These are phyloP conservation scores for Pterobdella sp. DNA, from an alignment of 2,888 invertebrate genomes.

Conservation along the genomic window DNA sequence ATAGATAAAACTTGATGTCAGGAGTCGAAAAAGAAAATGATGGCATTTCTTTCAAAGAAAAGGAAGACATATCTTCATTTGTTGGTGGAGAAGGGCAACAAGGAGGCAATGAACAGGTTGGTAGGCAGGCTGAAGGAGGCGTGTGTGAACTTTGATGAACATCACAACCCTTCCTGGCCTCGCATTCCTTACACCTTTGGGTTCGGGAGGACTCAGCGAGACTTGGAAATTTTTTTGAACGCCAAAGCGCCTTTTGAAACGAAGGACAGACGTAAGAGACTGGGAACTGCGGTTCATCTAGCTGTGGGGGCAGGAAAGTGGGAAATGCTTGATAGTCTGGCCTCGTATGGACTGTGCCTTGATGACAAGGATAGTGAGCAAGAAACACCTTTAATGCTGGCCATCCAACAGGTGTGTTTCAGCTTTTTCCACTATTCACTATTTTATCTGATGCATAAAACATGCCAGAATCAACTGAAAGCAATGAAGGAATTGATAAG, in stretches of 20 bases:
- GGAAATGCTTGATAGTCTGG: conserved; percentile 7
- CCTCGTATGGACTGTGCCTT: conserved; percentile 21
- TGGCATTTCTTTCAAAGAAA: conserved; percentile 7
- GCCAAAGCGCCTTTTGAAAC: conserved; percentile 24
- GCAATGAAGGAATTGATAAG: conserved; percentile 19
- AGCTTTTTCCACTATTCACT: too few species aligned
- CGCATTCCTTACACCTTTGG: conserved; percentile 20
- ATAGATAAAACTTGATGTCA: neutral
- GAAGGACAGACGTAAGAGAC: conserved; percentile 22
- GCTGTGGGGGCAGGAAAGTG: conserved; percentile 27
- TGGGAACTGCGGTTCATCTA: conserved; percentile 26
- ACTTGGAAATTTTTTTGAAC: conserved; percentile 21
- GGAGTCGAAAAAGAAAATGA: conserved; percentile 20
- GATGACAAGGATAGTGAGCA: conserved; percentile 29
- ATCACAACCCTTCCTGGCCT: conserved; percentile 23
- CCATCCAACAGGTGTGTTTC: conserved; percentile 24
- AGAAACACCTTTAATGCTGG: conserved; percentile 28
- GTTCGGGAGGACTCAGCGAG: conserved; percentile 10
- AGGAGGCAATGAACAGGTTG: conserved; percentile 14
- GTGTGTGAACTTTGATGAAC: conserved; percentile 12
- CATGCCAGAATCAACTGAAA: neutral
- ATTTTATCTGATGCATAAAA: too few species aligned
- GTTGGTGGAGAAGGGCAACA: conserved; percentile 22
- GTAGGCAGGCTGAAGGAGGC: conserved; percentile 22
- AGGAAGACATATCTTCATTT: conserved; percentile 26